A percentile compares a stretch with the other conserved stretches of the same genome.
Evolutionary conservation across 1,140 invertebrate species (phyloP).

Genomic region (Pomacea maculata): DNA sequence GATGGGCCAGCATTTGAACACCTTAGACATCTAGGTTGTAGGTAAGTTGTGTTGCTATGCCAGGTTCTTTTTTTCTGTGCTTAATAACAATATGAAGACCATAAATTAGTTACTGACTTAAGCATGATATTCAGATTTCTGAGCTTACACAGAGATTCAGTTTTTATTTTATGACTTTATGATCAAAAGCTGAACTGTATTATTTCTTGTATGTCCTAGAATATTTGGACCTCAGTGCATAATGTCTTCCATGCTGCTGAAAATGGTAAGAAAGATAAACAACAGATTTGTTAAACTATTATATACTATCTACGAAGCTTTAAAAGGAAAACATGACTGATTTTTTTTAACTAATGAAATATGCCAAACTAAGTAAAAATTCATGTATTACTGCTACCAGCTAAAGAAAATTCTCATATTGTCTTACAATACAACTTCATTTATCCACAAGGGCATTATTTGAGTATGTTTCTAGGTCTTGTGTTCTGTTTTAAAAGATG

Average conservation of each 20-base stretch:
- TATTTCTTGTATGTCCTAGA: conserved; percentile 65
- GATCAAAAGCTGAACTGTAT: background rate
- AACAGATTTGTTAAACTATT: too few relatives aligned
- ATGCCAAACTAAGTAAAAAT: background rate
- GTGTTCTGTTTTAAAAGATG: background rate
- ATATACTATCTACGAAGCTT: background rate
- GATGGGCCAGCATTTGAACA: conserved; percentile 75
- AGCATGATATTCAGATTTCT: too few relatives aligned
- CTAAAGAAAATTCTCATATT: too few relatives aligned
- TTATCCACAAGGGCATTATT: too few relatives aligned
- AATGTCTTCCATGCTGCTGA: conserved; percentile 77
- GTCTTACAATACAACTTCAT: too few relatives aligned
- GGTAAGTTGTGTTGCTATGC: conserved; percentile 33
- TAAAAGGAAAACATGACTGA: background rate
- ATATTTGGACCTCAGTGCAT: conserved; percentile 83
- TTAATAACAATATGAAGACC: background rate
- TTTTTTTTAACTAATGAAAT: background rate
- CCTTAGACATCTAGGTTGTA: conserved; percentile 61
- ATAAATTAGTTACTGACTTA: too few relatives aligned
- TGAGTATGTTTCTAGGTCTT: too few relatives aligned
- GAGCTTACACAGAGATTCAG: too few relatives aligned
- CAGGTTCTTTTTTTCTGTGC: background rate
- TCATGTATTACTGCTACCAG: background rate
- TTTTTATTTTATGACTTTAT: too few relatives aligned
- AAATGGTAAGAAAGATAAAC: conserved; percentile 54